Base-by-base conservation (phyloP, 1,140 invertebrate genomes). In the Thalassaphorura encarpata region DNA sequence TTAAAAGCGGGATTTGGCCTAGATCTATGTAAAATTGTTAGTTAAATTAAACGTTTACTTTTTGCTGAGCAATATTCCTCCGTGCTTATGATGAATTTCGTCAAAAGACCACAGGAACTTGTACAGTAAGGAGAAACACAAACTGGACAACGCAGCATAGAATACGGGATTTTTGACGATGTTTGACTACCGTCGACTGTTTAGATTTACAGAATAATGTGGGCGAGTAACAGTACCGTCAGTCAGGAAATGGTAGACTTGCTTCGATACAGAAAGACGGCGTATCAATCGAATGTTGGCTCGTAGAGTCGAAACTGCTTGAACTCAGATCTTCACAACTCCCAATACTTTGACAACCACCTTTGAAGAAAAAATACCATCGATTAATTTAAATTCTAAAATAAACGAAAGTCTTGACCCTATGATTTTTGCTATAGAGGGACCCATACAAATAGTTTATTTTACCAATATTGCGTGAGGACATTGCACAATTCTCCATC, bases 251-350 rank as follows among this genome's bases (percentile, higher is more conserved):
- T 26, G 61, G 61, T 15, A 62, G 50, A 56, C 49, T 52, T 40
- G 56, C 61, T 42, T 62, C 61, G 27, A 62, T 59, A 45, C 56
- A 62, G 43, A 57, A 63, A 43, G 61, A 57, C 42, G 58, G 51
- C n/a, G 83, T 79, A 59, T 84, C 84, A n/a, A 85, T 72, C 1
- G 85, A 87, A 1, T 83, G 81, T 41, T 84, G 77, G 64, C 83
- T 86, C 2, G 83, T 80, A 3, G 84, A 87, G 67, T 84, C 86
- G 62, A 87, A 83, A 67, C 84, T 87, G 67, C 84, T 87, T 6
- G 83, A 81, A 67, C 84, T 87, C 39, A 86, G 67, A 66, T 87
- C 84, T 63, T 87, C 85, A 28, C 80, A 81, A 60, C 75, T 77
- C n/a, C 74, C 74, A 45, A 75, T 71, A 6, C 76, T 78, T 43